phyloP scores from a whole-genome alignment of 2,797 vertebrate species.

The Naso thynnoides region DNA sequence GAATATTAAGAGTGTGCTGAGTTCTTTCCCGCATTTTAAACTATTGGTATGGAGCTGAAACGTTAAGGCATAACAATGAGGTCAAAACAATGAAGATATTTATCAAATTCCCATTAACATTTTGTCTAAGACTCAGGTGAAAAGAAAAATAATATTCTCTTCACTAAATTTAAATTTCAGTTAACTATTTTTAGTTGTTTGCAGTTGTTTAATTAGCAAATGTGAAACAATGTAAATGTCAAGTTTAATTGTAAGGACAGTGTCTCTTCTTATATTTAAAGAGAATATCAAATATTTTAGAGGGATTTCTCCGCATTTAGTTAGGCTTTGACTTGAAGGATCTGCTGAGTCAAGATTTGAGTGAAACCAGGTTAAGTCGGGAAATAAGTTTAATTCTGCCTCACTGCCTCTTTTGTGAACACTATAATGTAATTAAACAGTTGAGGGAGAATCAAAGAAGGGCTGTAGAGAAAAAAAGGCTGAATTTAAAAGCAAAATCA shows the following conservation, averaged over 20 bases:
- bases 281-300: accelerated
- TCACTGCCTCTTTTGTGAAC: constrained; percentile 60
- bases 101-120: constrained; percentile 41
- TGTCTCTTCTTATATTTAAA: neutral
- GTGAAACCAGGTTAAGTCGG: constrained; percentile 29
- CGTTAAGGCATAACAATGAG: constrained; percentile 55
- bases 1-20: constrained; percentile 70
- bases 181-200: constrained; percentile 3
- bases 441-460: constrained; percentile 64
- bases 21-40: constrained; percentile 52
- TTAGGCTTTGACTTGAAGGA: constrained; percentile 10
- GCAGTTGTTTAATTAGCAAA: neutral
- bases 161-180: neutral
- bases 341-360: constrained; percentile 26
- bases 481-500: constrained; percentile 24
- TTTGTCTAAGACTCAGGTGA: neutral
- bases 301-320: constrained; percentile 2
- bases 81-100: constrained; percentile 44
- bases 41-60: constrained; percentile 37
- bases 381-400: constrained; percentile 45
- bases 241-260: constrained; percentile 24
- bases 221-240: constrained; percentile 34
- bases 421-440: constrained; percentile 75
- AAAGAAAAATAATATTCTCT: neutral
- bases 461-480: constrained; percentile 53